Base-by-base conservation (phyloP, 2,113 vertebrate species). In the Salvator merianae region DNA sequence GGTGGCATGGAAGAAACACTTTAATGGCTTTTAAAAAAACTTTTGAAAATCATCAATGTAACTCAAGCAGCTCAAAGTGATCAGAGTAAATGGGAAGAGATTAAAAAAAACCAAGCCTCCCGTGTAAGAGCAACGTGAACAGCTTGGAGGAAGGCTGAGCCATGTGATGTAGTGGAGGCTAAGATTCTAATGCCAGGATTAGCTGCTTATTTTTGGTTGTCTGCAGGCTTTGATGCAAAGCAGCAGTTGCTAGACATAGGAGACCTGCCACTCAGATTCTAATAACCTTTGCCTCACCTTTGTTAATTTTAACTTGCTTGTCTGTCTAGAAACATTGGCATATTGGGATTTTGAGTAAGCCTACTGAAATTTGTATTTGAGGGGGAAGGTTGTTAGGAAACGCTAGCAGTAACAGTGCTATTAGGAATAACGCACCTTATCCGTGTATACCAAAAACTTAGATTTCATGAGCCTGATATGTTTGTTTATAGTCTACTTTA, bases 151-250 rank as follows among this genome's bases (percentile, higher is more conserved):
- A 53, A 80, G 78, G 62, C 73, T 47, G 13, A 87, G 47, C 74
- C 66, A n/a, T 16, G 76, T 82, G 84, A 85, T 28, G 14, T 88
- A 38, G 14, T 38, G 50, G 74, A 86, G 87, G 89, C 70, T 91
- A 85, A 91, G 86, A 55, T 72, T 87, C 83, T 92, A 75, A 88
- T 63, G 85, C 84, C 81, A 81, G 87, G 88, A 87, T 94, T 92
- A 92, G 59, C 28, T 90, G 84, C 84, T 91, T 94, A 87, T 90
- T 93, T 91, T 83, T 91, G 86, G 84, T 85, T 90, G 88, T 83
- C 65, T 63, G 5, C n/a, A 79, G 86, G 62, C 84, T 87, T 50
- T 79, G 87, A 53, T 65, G 72, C 71, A 77, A 40, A 85, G 79
- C 32, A 78, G 24, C 0, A 85, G 83, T 80, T 0, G 0, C 26